Percentiles rank a stretch among this genome's conserved stretches.
phyloP scores from a whole-genome alignment of 2,888 invertebrate genomes.

The Himalopsyche anomala region DNA sequence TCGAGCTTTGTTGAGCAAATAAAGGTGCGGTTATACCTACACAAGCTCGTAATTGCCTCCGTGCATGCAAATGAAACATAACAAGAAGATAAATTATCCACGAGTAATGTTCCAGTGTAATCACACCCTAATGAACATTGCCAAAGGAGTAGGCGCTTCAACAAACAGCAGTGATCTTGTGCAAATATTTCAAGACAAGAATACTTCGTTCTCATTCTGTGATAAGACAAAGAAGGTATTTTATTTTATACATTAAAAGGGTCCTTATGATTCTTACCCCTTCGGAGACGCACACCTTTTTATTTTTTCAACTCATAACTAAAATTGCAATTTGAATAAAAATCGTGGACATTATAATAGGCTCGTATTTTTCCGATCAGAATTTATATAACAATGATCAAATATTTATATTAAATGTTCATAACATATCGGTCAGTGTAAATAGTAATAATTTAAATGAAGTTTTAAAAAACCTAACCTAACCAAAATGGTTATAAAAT shows the following conservation, averaged over 20 bases:
- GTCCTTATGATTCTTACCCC: no score
- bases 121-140: conserved; percentile 41
- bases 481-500: no score
- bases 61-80: conserved; percentile 55
- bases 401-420: no score
- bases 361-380: no score
- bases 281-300: no score
- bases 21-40: conserved; percentile 18
- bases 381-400: no score
- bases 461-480: no score
- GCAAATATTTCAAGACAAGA: conserved; percentile 37
- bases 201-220: not conserved
- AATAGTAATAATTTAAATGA: no score
- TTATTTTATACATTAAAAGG: not conserved
- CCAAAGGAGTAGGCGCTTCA: conserved; percentile 44
- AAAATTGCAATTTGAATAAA: no score
- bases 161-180: conserved; percentile 48
- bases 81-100: conserved; percentile 51
- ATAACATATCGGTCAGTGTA: no score
- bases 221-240: not conserved
- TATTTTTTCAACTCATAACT: no score
- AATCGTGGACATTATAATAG: no score
- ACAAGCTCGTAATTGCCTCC: conserved; percentile 51
- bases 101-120: conserved; percentile 42
- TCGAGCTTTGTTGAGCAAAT: conserved; percentile 38